Percentiles rank a stretch among this genome's conserved stretches.
Evolutionary conservation across 2,888 invertebrate genomes (phyloP).

Genomic region (Caenorhabditis drosophilae): DNA sequence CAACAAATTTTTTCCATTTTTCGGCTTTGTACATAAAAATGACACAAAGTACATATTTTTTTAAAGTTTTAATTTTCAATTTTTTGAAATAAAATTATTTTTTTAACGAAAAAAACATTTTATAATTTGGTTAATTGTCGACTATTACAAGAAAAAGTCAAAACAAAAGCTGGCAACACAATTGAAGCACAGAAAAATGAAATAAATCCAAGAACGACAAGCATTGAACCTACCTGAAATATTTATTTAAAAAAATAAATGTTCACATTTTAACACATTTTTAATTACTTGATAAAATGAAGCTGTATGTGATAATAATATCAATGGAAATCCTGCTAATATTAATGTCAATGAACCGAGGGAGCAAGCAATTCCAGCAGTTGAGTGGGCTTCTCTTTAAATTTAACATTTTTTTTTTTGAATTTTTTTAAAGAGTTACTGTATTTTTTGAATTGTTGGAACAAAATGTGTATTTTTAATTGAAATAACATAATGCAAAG

Average conservation of each 20-base stretch:
- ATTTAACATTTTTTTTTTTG: background rate
- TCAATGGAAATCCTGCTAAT: constrained; percentile 39
- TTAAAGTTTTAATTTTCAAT: background rate
- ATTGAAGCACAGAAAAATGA: constrained; percentile 38
- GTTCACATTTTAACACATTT: too few relatives aligned
- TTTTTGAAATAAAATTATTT: too few relatives aligned
- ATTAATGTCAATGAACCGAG: constrained; percentile 39
- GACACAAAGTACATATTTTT: background rate
- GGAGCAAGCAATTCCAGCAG: constrained; percentile 40
- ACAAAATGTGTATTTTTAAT: constrained; percentile 18
- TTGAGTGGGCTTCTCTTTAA: constrained; percentile 27
- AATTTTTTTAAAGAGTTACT: background rate
- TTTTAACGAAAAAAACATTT: constrained; percentile 6
- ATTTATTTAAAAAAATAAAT: background rate
- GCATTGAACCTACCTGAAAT: constrained; percentile 43
- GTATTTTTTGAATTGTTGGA: constrained; percentile 17
- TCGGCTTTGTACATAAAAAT: background rate
- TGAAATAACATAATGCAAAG: constrained; percentile 58
- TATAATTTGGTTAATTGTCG: constrained; percentile 23
- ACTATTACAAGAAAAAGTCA: constrained; percentile 16
- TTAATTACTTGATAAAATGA: constrained; percentile 48
- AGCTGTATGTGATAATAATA: constrained; percentile 37
- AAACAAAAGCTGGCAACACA: constrained; percentile 33
- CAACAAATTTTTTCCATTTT: background rate
- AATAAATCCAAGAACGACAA: constrained; percentile 34